Evolutionary conservation across 2,113 vertebrate species (phyloP).

Genomic region (Meriones unguiculatus): DNA sequence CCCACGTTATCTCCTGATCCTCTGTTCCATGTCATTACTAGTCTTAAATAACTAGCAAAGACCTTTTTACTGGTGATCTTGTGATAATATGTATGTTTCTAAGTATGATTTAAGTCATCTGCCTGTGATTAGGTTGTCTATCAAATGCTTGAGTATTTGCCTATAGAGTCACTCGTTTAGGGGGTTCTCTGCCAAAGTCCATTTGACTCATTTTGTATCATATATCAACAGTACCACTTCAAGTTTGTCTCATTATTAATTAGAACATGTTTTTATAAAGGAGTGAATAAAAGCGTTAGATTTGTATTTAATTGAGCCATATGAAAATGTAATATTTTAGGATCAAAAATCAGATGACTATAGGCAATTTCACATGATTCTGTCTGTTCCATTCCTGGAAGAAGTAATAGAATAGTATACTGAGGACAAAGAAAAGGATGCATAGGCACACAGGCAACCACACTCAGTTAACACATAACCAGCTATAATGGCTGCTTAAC

Average conservation of each 20-base stretch:
- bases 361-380: neutral
- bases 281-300: constrained; percentile 33
- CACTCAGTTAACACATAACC: neutral
- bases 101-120: neutral
- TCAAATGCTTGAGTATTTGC: too few species aligned
- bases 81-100: neutral
- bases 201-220: too few species aligned
- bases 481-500: neutral
- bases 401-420: neutral
- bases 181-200: too few species aligned
- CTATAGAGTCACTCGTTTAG: too few species aligned
- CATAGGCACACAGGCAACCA: neutral
- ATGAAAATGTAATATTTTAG: neutral
- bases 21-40: neutral
- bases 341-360: neutral
- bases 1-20: neutral
- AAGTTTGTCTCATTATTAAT: constrained; percentile 39
- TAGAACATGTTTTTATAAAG: constrained; percentile 26
- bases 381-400: neutral
- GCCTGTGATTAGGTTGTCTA: neutral
- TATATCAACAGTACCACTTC: neutral
- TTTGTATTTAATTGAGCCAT: neutral
- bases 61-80: neutral
- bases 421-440: neutral
- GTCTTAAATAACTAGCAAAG: constrained; percentile 5